Evolutionary conservation across 2,113 vertebrate genomes (phyloP).

Genomic region (Hemicordylus capensis): DNA sequence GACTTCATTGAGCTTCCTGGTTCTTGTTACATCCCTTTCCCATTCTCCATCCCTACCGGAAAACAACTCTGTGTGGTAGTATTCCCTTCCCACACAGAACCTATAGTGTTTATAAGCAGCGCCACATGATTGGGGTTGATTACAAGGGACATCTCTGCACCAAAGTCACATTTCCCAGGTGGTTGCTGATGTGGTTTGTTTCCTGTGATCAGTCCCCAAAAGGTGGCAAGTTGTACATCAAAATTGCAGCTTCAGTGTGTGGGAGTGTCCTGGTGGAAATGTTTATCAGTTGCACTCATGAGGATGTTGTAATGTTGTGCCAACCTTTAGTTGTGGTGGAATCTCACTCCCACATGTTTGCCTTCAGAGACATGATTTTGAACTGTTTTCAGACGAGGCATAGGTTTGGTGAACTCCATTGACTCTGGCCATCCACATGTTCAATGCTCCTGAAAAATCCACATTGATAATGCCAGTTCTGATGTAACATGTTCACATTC

Average conservation of each 20-base stretch:
- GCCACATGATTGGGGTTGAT: neutral
- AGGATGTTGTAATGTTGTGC: neutral
- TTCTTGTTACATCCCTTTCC: neutral
- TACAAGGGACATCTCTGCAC: neutral
- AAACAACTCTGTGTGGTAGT: neutral
- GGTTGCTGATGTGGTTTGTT: neutral
- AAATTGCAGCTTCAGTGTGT: neutral
- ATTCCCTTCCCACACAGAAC: neutral
- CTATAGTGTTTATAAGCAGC: neutral
- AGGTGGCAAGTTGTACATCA: neutral
- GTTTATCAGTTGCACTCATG: neutral
- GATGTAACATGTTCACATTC: neutral
- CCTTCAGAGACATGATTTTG: neutral
- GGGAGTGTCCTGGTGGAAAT: neutral
- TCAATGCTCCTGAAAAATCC: neutral
- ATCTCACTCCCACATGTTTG: neutral
- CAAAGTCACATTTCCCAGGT: neutral
- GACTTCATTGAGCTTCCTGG: neutral
- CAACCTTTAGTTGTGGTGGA: neutral
- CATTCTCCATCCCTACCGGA: neutral
- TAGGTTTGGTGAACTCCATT: too few species aligned
- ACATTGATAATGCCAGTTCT: neutral
- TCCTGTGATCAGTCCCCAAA: too few species aligned
- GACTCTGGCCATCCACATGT: neutral
- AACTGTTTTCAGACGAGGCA: neutral